Evolutionary conservation across 2,888 invertebrate genomes (phyloP).

Genomic region (Campopleginae sp.): DNA sequence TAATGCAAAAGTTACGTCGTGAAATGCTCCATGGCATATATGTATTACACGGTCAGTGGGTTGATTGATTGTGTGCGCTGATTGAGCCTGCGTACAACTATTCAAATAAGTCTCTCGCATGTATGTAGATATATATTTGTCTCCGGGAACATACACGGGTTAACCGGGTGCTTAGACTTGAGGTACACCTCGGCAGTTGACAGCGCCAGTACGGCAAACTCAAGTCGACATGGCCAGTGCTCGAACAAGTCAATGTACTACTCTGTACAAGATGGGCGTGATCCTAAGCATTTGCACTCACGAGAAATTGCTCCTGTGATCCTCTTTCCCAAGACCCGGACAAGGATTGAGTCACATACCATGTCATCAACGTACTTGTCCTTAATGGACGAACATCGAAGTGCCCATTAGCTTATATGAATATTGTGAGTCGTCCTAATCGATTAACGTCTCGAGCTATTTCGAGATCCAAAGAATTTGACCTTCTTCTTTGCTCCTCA

Average conservation of each 20-base stretch:
- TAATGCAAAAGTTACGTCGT: not conserved
- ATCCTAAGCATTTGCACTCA: slow-evolving; percentile 1
- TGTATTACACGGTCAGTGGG: not conserved
- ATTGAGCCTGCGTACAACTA: slow-evolving; percentile 4
- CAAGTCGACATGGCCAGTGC: slow-evolving; percentile 39
- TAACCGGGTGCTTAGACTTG: slow-evolving; percentile 25
- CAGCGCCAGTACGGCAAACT: slow-evolving; percentile 34
- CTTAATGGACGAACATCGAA: slow-evolving; percentile 11
- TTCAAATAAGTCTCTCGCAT: slow-evolving; percentile 25
- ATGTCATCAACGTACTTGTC: not conserved
- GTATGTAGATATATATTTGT: slow-evolving; percentile 13
- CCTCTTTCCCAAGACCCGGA: slow-evolving; percentile 14
- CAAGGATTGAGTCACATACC: not conserved
- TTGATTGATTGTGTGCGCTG: slow-evolving; percentile 23
- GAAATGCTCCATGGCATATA: not conserved
- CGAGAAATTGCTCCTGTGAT: slow-evolving; percentile 29
- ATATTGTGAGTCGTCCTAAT: not conserved
- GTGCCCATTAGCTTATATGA: not conserved
- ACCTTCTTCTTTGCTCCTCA: not conserved
- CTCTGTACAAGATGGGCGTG: slow-evolving; percentile 43
- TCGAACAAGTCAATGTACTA: slow-evolving; percentile 36
- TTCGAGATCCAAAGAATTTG: not conserved
- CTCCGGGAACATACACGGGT: slow-evolving; percentile 11
- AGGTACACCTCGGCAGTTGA: slow-evolving; percentile 43
- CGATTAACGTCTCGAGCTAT: not conserved